Conservation (phyloP, 1,140 invertebrate species). For the Leguminivora glycinivorella region DNA sequence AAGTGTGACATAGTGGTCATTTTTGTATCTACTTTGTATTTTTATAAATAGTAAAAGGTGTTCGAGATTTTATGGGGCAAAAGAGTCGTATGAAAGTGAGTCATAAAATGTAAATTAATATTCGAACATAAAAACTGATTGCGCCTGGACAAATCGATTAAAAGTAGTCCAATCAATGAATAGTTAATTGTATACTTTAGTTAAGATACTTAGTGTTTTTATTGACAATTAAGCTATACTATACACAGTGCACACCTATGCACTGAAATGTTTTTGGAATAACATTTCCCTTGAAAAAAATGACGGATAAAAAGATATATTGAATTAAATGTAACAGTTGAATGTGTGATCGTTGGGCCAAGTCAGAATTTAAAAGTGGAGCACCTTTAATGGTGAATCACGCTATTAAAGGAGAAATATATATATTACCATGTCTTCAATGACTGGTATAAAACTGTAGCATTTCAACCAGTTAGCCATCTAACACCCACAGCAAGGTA, state of each 20-base stretch:
- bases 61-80: not conserved
- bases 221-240: too few species aligned
- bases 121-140: not conserved
- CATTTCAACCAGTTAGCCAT: slow-evolving; percentile 1
- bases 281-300: too few species aligned
- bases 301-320: too few species aligned
- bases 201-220: too few species aligned
- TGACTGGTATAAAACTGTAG: not conserved
- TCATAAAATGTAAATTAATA: slow-evolving; percentile 12
- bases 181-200: not conserved
- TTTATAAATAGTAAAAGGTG: not conserved
- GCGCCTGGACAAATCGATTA: not conserved
- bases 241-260: too few species aligned
- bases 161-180: not conserved
- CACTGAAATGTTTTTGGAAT: too few species aligned
- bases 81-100: slow-evolving; percentile 1
- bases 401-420: too few species aligned
- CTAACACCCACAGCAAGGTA: slow-evolving; percentile 47
- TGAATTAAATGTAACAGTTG: too few species aligned
- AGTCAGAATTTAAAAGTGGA: too few species aligned
- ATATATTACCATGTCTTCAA: not conserved
- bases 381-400: too few species aligned
- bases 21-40: not conserved
- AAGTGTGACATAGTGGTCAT: not conserved
- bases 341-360: too few species aligned